Conservation (phyloP, 2,888 invertebrate species). For the Lapara coniferarum region DNA sequence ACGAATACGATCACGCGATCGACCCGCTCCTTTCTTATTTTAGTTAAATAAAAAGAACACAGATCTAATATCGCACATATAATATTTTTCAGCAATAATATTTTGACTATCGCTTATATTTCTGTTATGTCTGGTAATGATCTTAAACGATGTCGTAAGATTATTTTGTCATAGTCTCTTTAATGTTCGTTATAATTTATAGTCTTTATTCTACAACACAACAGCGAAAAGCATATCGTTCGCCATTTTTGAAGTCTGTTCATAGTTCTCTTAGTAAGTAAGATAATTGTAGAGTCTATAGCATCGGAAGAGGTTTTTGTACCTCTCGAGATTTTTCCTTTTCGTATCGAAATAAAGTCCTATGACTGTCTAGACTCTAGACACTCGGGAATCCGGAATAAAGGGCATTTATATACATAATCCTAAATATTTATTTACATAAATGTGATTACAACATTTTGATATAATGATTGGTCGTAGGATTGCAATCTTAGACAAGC, state of each 20-base stretch:
- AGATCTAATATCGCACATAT: neutral
- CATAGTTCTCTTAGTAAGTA: neutral
- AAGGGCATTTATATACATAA: no score
- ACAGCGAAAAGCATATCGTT: slow-evolving; percentile 25
- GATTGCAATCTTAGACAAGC: neutral
- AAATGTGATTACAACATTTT: neutral
- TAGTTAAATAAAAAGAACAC: no score
- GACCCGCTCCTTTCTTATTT: no score
- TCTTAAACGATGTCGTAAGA: slow-evolving; percentile 34
- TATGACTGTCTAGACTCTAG: no score
- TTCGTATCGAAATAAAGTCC: no score
- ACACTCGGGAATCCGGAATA: no score
- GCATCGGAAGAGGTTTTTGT: no score
- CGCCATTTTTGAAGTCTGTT: slow-evolving; percentile 6
- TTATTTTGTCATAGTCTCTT: slow-evolving; percentile 41
- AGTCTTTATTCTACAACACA: slow-evolving; percentile 32
- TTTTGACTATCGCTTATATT: slow-evolving; percentile 29
- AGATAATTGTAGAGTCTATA: neutral
- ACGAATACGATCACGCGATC: no score
- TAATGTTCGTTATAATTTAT: slow-evolving; percentile 42
- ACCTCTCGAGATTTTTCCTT: no score
- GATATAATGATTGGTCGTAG: neutral
- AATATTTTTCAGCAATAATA: neutral
- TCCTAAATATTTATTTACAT: no score
- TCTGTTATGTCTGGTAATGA: slow-evolving; percentile 33